Percentiles rank a stretch among this genome's conserved stretches.
Conservation (phyloP, 1,140 invertebrate genomes). For the Scaptodrosophila lebanonensis region DNA sequence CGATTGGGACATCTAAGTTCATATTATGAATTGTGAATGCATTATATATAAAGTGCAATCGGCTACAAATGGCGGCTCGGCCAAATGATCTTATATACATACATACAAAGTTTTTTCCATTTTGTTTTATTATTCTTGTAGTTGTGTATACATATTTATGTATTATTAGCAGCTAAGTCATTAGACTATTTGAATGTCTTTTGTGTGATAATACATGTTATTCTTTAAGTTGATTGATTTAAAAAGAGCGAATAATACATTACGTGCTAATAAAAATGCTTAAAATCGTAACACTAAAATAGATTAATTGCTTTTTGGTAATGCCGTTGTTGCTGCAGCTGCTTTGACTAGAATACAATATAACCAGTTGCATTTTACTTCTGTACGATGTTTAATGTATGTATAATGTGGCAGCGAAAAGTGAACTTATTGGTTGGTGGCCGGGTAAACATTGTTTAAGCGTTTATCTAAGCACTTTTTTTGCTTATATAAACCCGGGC, state of each 20-base stretch:
- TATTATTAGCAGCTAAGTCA: no score
- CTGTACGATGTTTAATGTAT: slow-evolving; percentile 23
- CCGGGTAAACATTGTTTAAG: slow-evolving; percentile 53
- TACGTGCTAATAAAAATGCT: slow-evolving; percentile 67
- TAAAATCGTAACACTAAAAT: slow-evolving; percentile 63
- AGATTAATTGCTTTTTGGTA: slow-evolving; percentile 65
- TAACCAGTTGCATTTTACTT: slow-evolving; percentile 29
- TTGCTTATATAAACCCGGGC: slow-evolving; percentile 70
- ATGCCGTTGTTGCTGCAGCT: slow-evolving; percentile 48
- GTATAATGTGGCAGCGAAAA: slow-evolving; percentile 46
- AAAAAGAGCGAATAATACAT: slow-evolving; percentile 51
- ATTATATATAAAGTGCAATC: no score
- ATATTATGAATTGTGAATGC: no score
- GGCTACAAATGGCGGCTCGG: no score
- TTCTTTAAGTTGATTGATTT: slow-evolving; percentile 64
- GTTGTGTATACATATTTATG: slow-evolving; percentile 15
- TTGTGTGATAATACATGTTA: slow-evolving; percentile 49
- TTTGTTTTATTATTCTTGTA: slow-evolving; percentile 3
- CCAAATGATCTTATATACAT: no score
- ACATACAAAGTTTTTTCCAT: no score
- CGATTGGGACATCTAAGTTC: no score
- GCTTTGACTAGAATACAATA: slow-evolving; percentile 56
- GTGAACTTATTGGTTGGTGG: slow-evolving; percentile 43
- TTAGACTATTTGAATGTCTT: slow-evolving; percentile 26
- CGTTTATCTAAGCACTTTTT: slow-evolving; percentile 49